These are phyloP conservation scores for Dasyprocta punctata DNA, from an alignment of 2,113 vertebrate genomes.

Conservation along the genomic window DNA sequence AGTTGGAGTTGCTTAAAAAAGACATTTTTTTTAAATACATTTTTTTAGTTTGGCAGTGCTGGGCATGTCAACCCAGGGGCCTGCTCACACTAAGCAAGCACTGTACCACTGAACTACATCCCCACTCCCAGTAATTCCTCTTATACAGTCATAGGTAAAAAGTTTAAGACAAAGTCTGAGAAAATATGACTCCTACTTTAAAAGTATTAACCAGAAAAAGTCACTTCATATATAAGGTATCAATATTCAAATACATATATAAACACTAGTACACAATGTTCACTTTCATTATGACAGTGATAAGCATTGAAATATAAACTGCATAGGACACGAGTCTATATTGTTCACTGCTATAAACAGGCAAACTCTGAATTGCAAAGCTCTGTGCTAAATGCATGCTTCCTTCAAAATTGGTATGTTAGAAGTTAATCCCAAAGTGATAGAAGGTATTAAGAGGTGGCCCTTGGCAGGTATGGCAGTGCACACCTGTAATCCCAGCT, in stretches of 20 bases:
- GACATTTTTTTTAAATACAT: neutral
- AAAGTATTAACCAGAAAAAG: constrained; percentile 30
- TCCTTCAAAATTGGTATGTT: neutral
- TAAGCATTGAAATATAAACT: constrained; percentile 40
- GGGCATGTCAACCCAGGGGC: neutral
- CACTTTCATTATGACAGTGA: neutral
- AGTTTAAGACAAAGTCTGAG: constrained; percentile 16
- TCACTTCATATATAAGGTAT: neutral
- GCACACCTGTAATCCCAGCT: neutral
- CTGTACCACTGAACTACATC: neutral
- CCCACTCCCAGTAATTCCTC: neutral
- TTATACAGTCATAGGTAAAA: neutral
- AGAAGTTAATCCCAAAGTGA: neutral
- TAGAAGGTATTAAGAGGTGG: neutral
- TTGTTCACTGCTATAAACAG: neutral
- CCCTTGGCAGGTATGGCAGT: neutral
- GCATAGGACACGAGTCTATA: neutral
- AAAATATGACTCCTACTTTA: constrained; percentile 19
- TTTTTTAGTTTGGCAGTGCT: neutral
- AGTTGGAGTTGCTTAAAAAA: neutral
- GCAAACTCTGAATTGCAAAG: neutral
- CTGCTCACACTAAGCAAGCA: neutral
- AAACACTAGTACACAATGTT: neutral
- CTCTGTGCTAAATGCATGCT: neutral
- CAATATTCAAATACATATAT: neutral